A percentile compares a stretch with the other conserved stretches of the same genome.
Conservation (phyloP, 2,113 vertebrate species). For the Grus americana region DNA sequence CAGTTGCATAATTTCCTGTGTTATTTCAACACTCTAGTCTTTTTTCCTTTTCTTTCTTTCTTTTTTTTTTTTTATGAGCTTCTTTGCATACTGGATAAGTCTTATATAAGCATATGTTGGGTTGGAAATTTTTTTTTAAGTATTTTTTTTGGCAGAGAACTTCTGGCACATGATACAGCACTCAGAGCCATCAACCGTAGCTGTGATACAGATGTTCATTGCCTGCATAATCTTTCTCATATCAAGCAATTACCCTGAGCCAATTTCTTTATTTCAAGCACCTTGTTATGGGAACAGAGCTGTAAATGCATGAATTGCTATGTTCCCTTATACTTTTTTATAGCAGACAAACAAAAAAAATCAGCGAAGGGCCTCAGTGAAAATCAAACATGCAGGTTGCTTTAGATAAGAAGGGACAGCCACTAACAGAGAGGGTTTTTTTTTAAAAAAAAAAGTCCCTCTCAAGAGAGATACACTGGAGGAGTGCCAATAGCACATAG, state of each 20-base stretch:
- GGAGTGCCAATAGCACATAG: slow-evolving; percentile 31
- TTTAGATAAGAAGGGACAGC: slow-evolving; percentile 50
- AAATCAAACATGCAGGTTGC: slow-evolving; percentile 25
- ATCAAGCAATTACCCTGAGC: slow-evolving; percentile 59
- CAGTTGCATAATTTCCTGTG: slow-evolving; percentile 62
- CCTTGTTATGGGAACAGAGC: slow-evolving; percentile 61
- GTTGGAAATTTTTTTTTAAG: slow-evolving; percentile 9
- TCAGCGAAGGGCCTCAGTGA: background rate
- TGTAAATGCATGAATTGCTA: slow-evolving; percentile 27
- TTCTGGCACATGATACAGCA: slow-evolving; percentile 51
- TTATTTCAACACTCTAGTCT: slow-evolving; percentile 51
- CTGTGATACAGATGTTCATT: slow-evolving; percentile 69
- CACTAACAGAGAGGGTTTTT: background rate
- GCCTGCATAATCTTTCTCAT: slow-evolving; percentile 63
- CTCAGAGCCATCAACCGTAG: slow-evolving; percentile 60
- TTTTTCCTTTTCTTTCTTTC: background rate
- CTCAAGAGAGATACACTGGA: slow-evolving; percentile 21
- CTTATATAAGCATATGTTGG: slow-evolving; percentile 53
- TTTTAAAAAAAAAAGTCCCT: background rate
- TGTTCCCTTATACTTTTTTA: background rate
- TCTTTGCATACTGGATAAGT: slow-evolving; percentile 37
- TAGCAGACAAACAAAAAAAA: background rate
- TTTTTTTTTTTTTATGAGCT: background rate
- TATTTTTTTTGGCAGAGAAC: slow-evolving; percentile 60
- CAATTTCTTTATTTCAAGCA: slow-evolving; percentile 66